Base-by-base conservation (phyloP, 2,888 invertebrate genomes). In the Chrysolina haemoptera region DNA sequence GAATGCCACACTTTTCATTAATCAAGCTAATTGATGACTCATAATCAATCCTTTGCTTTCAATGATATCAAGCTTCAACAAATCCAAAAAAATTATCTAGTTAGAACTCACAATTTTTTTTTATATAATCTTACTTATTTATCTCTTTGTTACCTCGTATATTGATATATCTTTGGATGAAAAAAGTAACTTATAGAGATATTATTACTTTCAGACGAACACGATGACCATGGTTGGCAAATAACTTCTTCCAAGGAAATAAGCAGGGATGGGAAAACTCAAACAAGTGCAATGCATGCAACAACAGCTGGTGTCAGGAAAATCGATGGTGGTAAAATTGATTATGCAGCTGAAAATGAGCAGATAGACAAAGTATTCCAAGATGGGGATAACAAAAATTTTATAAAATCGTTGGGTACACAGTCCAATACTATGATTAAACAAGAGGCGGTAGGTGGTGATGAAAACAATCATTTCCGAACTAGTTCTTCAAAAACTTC, bases 191-290 rank as follows among this genome's bases (percentile, higher is more conserved):
- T 55, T 20, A 46, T 11, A 16, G 27, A 14, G 6, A 12, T 5
- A 41, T 62, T 65, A 43, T 59, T 9, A 50, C 18, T 79, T 82
- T 40, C 65, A 84, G 83, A 78, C 87, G 89, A 80, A 88, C 89
- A 90, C 76, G 91, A 91, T 62, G 84, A 86, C 75, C 83, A 86
- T 74, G 93, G 93, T 66, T 94, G 94, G 94, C 92, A 91, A 83
- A 91, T 93, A 63, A 90, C 91, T 79, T 90, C 92, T 8, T 91
- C 91, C 71, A 90, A 92, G 76, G 91, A 90, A 85, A 90, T 89
- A 2, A 91, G 91, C 59, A 90, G 91, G 73, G 93, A 93, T 83
- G 94, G 94, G 0, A 91, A 91, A 82, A 92, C 91, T 4, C 91
- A 90, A 78, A 90, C 91, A 63, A 90, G 90, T 63, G 89, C 90